Evolutionary conservation across 2,113 vertebrate species (phyloP).

Genomic region (Hoplias malabaricus): DNA sequence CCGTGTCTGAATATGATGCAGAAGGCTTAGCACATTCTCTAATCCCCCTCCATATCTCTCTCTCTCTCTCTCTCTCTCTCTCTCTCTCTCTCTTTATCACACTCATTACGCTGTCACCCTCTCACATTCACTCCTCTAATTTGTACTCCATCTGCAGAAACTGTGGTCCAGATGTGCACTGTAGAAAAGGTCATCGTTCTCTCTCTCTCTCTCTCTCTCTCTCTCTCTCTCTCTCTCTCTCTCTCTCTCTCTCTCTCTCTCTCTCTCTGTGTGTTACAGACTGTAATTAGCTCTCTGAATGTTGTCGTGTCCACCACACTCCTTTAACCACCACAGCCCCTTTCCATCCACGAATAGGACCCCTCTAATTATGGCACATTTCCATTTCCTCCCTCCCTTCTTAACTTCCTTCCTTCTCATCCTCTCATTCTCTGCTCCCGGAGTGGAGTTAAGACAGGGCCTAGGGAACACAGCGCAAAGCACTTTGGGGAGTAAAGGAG

Average conservation of each 20-base stretch:
- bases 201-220: slow-evolving; percentile 67
- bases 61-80: background rate
- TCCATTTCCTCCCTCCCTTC: no score
- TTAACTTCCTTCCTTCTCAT: slow-evolving; percentile 40
- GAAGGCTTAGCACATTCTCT: background rate
- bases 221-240: slow-evolving; percentile 60
- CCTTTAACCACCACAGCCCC: background rate
- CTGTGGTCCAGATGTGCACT: slow-evolving; percentile 60
- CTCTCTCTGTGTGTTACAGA: slow-evolving; percentile 68
- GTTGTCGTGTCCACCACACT: slow-evolving; percentile 30
- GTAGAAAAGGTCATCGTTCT: slow-evolving; percentile 67
- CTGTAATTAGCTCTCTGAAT: slow-evolving; percentile 68
- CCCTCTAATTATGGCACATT: slow-evolving; percentile 54
- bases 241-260: slow-evolving; percentile 70
- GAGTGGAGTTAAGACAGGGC: slow-evolving; percentile 20
- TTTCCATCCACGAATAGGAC: slow-evolving; percentile 33
- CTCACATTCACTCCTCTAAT: slow-evolving; percentile 1
- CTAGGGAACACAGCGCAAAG: slow-evolving; percentile 13
- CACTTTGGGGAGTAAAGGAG: slow-evolving; percentile 10
- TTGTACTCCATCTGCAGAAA: slow-evolving; percentile 18
- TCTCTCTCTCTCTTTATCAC: background rate
- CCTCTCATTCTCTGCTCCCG: slow-evolving; percentile 11
- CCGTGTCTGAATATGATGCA: background rate
- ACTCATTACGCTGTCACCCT: background rate
- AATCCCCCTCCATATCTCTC: no score